These are phyloP conservation scores for Alexandromys fortis DNA, from an alignment of 2,113 vertebrate species.

Conservation along the genomic window DNA sequence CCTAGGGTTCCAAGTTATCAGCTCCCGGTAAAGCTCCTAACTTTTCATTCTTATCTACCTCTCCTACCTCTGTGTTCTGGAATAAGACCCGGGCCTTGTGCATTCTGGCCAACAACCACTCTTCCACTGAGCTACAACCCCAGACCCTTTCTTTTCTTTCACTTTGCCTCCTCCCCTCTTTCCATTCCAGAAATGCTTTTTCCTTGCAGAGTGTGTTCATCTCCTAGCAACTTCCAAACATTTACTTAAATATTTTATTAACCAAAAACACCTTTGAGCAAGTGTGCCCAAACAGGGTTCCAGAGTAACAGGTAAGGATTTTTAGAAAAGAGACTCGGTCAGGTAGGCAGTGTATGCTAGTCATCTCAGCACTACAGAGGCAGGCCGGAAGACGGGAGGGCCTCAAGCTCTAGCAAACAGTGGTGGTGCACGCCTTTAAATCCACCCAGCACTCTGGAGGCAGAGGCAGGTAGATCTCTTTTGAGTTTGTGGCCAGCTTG, in stretches of 20 bases:
- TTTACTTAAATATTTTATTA: constrained; percentile 66
- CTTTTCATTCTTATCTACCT: neutral
- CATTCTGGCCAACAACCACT: neutral
- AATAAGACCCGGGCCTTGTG: neutral
- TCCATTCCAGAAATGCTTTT: constrained; percentile 56
- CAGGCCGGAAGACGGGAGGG: neutral
- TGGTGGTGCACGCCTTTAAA: neutral
- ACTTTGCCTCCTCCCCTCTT: neutral
- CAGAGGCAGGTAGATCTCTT: neutral
- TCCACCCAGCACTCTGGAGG: neutral
- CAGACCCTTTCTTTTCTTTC: neutral
- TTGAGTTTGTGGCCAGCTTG: neutral
- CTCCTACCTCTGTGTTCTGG: neutral
- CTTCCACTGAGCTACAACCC: neutral
- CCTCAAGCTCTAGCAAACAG: neutral
- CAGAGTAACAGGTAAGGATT: neutral
- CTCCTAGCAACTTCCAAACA: constrained; percentile 71
- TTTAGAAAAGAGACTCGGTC: neutral
- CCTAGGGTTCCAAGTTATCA: constrained; percentile 23
- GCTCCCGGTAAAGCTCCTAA: neutral
- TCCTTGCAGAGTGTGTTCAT: constrained; percentile 53
- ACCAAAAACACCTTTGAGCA: constrained; percentile 48
- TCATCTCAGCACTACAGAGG: neutral
- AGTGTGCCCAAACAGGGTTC: neutral
- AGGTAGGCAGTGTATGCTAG: no score